phyloP scores from a whole-genome alignment of 1,140 invertebrate genomes.

The honey bee (Apis mellifera) region DNA sequence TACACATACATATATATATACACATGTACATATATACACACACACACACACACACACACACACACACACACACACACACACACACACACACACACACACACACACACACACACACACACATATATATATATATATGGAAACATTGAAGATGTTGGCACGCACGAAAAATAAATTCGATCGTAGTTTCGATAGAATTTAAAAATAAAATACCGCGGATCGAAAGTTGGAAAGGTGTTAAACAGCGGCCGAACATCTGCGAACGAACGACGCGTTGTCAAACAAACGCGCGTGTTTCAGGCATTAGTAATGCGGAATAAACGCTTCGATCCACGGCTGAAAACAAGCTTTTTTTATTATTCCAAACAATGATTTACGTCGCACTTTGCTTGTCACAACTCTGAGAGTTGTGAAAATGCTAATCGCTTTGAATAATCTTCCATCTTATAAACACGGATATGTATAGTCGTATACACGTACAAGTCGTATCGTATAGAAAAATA shows the following conservation, averaged over 20 bases:
- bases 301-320: not conserved
- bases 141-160: not conserved
- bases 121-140: too few species aligned
- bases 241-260: not conserved
- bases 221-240: not conserved
- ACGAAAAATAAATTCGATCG: slow-evolving; percentile 18
- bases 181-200: not conserved
- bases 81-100: too few species aligned
- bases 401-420: not conserved
- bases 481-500: too few species aligned
- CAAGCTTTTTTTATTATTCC: not conserved
- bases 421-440: not conserved
- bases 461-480: too few species aligned
- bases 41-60: too few species aligned
- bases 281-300: too few species aligned
- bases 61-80: too few species aligned
- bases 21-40: too few species aligned
- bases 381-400: not conserved
- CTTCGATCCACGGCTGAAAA: not conserved
- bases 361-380: not conserved
- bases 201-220: not conserved
- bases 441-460: not conserved
- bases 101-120: too few species aligned
- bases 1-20: too few species aligned
- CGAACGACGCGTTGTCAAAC: not conserved